phyloP scores from a whole-genome alignment of 1,140 invertebrate genomes.

The Ceratina japonica region DNA sequence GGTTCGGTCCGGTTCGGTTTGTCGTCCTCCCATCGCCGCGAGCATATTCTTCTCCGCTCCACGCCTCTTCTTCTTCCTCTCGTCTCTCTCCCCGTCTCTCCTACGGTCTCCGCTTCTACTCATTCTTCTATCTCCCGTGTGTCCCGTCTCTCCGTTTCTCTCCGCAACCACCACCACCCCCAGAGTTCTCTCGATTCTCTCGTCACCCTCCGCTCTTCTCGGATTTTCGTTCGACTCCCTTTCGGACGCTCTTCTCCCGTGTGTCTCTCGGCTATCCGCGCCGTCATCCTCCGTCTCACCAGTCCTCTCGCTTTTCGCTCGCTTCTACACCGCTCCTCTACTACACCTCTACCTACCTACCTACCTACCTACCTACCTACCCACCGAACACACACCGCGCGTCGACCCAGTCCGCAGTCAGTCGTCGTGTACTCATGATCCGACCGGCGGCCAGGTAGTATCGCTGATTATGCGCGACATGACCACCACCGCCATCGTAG shows the following conservation, averaged over 20 bases:
- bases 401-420: constrained; percentile 47
- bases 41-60: background rate
- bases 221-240: too few relatives aligned
- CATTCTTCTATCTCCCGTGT: constrained; percentile 30
- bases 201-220: too few relatives aligned
- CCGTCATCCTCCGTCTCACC: background rate
- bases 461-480: constrained; percentile 71
- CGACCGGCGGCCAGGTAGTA: constrained; percentile 70
- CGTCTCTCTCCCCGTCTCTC: constrained; percentile 7
- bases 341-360: too few relatives aligned
- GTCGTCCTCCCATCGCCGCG: constrained; percentile 35
- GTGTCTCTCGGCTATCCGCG: background rate
- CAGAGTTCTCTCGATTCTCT: too few relatives aligned
- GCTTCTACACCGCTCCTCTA: constrained; percentile 41
- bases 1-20: constrained; percentile 13
- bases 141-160: constrained; percentile 7
- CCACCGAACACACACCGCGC: constrained; percentile 30
- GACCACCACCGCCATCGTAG: constrained; percentile 67
- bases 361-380: too few relatives aligned
- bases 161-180: too few relatives aligned
- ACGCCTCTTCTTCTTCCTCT: background rate
- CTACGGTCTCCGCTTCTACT: background rate
- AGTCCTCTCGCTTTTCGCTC: constrained; percentile 36
- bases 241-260: background rate
- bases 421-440: constrained; percentile 67